Conservation (phyloP, 1,140 invertebrate genomes). For the Nasonia vitripennis region DNA sequence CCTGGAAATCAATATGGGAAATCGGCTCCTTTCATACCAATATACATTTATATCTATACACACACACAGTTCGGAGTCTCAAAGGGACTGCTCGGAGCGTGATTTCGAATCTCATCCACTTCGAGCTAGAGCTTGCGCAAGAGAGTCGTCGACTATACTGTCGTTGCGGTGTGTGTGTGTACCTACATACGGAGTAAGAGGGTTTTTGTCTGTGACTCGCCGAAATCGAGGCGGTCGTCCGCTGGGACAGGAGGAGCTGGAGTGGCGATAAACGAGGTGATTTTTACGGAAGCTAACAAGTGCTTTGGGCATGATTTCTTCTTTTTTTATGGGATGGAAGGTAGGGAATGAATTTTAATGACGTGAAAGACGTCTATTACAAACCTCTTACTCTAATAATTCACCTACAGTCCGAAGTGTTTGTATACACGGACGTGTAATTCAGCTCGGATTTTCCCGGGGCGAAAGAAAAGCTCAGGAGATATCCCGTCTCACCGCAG, state of each 20-base stretch:
- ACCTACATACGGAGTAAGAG: too few relatives aligned
- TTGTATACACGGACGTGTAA: too few relatives aligned
- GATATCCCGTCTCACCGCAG: neutral
- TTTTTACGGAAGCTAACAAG: too few relatives aligned
- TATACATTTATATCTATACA: neutral
- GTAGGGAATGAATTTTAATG: neutral
- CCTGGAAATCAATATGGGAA: conserved; percentile 43
- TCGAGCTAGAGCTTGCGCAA: conserved; percentile 19
- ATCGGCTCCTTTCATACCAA: conserved; percentile 29
- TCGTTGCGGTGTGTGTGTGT: neutral
- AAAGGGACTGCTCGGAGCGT: conserved; percentile 20
- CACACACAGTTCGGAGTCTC: neutral
- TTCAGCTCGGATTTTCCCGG: neutral
- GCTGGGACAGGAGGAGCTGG: conserved; percentile 37
- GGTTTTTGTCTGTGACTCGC: neutral
- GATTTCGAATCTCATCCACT: conserved; percentile 46
- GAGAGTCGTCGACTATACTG: conserved; percentile 30
- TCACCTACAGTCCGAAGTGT: too few relatives aligned
- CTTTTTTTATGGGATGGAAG: neutral
- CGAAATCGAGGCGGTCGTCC: conserved; percentile 2
- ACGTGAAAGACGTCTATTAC: too few relatives aligned
- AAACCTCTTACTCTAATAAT: too few relatives aligned
- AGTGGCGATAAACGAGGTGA: conserved; percentile 49
- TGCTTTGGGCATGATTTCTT: too few relatives aligned
- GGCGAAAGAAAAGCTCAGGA: neutral